These are phyloP conservation scores for Phalacrocorax carbo DNA, from an alignment of 2,113 vertebrate species.

Conservation along the genomic window DNA sequence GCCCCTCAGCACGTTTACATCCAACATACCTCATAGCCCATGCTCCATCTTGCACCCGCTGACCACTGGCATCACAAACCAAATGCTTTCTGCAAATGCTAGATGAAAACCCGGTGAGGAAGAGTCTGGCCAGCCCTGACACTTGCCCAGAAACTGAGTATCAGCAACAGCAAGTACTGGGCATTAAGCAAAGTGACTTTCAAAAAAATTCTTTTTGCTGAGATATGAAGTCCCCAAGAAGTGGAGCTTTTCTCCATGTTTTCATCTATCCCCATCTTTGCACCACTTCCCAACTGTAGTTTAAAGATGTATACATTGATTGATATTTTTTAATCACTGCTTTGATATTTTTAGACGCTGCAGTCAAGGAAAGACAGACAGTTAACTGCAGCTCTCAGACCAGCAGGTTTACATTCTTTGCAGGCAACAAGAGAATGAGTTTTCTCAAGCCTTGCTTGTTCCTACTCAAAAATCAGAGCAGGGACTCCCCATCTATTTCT, in stretches of 20 bases:
- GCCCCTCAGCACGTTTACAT: background rate
- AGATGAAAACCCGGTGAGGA: background rate
- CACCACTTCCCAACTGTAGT: background rate
- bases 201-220: background rate
- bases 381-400: slow-evolving; percentile 28
- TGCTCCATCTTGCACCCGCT: fast-evolving
- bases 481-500: background rate
- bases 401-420: slow-evolving; percentile 47
- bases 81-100: background rate
- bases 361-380: slow-evolving; percentile 20
- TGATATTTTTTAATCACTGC: slow-evolving; percentile 26
- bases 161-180: background rate
- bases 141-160: background rate
- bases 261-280: background rate
- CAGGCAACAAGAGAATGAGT: background rate
- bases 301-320: background rate
- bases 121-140: background rate
- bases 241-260: background rate
- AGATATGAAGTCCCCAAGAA: background rate
- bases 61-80: fast-evolving
- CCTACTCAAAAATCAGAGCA: background rate
- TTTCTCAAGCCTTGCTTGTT: slow-evolving; percentile 17
- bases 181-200: fast-evolving
- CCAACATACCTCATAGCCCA: background rate
- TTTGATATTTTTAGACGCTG: slow-evolving; percentile 53